phyloP scores from a whole-genome alignment of 2,888 invertebrate genomes.

The Anorthoa munda region DNA sequence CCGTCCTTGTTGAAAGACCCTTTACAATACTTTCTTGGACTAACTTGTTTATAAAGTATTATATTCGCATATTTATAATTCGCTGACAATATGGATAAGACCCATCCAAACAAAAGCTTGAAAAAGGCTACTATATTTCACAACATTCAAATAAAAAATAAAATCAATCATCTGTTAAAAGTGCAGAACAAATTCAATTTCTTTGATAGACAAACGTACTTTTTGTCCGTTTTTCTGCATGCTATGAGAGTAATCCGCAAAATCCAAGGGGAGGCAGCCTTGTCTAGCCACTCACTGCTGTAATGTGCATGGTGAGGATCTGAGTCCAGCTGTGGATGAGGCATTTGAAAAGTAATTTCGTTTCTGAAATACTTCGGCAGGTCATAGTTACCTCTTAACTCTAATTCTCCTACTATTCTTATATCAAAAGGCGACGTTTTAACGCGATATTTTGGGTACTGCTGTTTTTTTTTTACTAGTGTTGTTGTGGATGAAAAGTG shows the following conservation, averaged over 20 bases:
- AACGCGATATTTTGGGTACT: too few species aligned
- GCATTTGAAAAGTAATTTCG: slow-evolving; percentile 5
- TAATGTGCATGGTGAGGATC: slow-evolving; percentile 52
- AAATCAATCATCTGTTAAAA: slow-evolving; percentile 32
- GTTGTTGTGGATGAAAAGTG: too few species aligned
- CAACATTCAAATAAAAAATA: not conserved
- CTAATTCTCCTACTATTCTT: too few species aligned
- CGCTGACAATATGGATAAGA: too few species aligned
- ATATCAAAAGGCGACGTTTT: too few species aligned
- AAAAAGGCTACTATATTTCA: not conserved
- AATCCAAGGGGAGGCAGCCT: slow-evolving; percentile 72
- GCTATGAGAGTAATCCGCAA: slow-evolving; percentile 66
- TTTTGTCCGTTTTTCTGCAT: slow-evolving; percentile 60
- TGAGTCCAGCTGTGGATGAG: slow-evolving; percentile 46
- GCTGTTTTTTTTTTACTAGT: too few species aligned
- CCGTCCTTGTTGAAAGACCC: too few species aligned
- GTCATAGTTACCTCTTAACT: too few species aligned
- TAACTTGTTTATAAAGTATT: too few species aligned
- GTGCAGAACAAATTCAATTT: slow-evolving; percentile 58
- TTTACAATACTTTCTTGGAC: too few species aligned
- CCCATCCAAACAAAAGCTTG: too few species aligned
- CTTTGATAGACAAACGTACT: slow-evolving; percentile 66
- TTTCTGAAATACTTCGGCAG: not conserved
- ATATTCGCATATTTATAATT: too few species aligned
- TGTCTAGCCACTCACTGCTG: slow-evolving; percentile 66